Conservation (phyloP, 35 echinoderm and acorn worm genomes). For the Ophioderma brevispina region DNA sequence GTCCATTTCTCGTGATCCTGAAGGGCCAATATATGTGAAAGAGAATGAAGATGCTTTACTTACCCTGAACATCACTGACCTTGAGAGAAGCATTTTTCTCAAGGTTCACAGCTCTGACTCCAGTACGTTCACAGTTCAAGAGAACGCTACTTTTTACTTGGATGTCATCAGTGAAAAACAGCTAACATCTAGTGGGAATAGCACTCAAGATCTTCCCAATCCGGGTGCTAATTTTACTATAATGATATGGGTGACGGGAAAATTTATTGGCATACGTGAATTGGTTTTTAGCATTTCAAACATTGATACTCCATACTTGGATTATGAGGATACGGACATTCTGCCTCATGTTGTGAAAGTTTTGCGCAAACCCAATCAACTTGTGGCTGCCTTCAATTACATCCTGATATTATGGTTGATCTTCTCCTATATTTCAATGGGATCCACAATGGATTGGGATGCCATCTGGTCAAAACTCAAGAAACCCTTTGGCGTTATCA, state of each 20-base stretch:
- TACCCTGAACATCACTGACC: not conserved
- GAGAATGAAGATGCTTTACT: not conserved
- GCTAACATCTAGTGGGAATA: not conserved
- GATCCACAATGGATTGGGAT: conserved; percentile 29
- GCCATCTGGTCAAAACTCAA: not conserved
- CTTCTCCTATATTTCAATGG: conserved; percentile 31
- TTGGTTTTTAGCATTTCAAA: conserved; percentile 35
- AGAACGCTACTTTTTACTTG: not conserved
- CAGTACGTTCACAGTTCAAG: not conserved
- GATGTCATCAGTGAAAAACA: not conserved
- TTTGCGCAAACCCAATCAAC: conserved; percentile 8
- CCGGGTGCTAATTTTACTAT: conserved; percentile 18
- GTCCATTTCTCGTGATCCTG: not conserved
- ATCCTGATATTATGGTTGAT: conserved; percentile 33
- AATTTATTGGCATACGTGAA: conserved; percentile 61
- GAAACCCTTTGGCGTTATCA: conserved; percentile 17
- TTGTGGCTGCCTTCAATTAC: conserved; percentile 3
- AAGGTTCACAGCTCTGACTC: not conserved
- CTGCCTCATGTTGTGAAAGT: conserved; percentile 35
- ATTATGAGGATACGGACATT: not conserved
- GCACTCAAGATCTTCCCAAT: not conserved
- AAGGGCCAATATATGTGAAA: not conserved
- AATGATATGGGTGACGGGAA: conserved; percentile 47
- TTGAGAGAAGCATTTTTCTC: not conserved
- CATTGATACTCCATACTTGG: not conserved